These are phyloP conservation scores for Lutra lutra DNA, from an alignment of 2,797 vertebrate species.

Conservation along the genomic window DNA sequence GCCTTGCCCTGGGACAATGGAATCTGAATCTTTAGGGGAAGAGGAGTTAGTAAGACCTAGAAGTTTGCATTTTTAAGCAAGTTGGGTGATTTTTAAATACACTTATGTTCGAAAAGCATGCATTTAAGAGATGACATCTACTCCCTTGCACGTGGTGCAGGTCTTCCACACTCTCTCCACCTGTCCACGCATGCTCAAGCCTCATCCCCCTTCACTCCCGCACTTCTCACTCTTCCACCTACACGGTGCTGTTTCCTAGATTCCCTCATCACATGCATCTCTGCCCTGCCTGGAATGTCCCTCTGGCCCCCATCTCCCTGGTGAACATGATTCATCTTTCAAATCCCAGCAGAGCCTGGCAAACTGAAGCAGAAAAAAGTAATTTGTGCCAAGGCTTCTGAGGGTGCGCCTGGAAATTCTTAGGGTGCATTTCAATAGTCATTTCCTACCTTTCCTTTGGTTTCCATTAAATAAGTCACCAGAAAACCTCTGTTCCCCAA, in stretches of 20 bases:
- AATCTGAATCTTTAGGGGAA: background rate
- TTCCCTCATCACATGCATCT: background rate
- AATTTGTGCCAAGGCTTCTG: background rate
- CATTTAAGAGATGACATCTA: background rate
- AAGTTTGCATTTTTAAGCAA: background rate
- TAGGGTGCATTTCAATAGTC: conserved; percentile 29
- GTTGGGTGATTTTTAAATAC: background rate
- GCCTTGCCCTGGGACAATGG: background rate
- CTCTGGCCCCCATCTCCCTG: background rate
- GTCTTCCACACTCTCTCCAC: rapidly evolving
- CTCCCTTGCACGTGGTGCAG: rapidly evolving
- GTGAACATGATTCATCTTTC: background rate
- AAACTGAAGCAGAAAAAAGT: background rate
- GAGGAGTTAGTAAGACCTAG: background rate
- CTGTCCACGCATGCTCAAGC: background rate
- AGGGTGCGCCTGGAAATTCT: conserved; percentile 7
- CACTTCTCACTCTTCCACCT: background rate
- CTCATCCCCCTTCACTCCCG: rapidly evolving
- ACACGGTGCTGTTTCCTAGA: background rate
- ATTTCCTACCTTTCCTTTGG: conserved; percentile 11
- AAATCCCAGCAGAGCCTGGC: background rate
- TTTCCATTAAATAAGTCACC: conserved; percentile 37
- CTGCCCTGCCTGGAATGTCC: background rate
- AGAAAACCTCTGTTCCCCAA: background rate
- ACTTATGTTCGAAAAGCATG: background rate